Evolutionary conservation across 92 coral and sea anemone species (phyloP), one percentile per base, ranked within the genome.

Genomic region (Palythoa grandis): DNA sequence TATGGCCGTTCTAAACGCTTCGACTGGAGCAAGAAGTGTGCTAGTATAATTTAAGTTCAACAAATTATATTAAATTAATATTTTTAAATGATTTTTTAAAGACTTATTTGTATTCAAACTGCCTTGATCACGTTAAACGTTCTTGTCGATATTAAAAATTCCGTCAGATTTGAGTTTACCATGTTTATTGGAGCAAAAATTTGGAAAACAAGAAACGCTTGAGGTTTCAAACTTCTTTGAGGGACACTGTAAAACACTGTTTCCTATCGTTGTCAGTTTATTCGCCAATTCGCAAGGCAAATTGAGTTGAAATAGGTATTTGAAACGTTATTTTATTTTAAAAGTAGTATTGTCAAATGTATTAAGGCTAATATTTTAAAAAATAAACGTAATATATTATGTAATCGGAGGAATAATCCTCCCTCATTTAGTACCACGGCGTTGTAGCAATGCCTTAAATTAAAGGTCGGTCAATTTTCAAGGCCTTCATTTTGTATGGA

Each of bases 401-500:
- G 16, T 53, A 22, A 57, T 23, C 6, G 11, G 82, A 24, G 43
- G 69, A 14, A 24, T 54, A 17, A 11, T 58, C 73, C 56, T 68
- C 74, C 39, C 12, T 23, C 47, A 3, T 53, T 57, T 19, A 29
- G 25, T 25, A 29, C 24, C 47, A 13, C 74, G 40, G 74, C 74
- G 23, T 80, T 80, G 74, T 39, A 80, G 20, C 54, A 58, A 37
- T 38, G 72, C 83, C 19, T 78, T 60, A 14, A 77, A 56, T 56
- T 48, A 57, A 78, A 16, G 83, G 56, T 47, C 38, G 15, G 58
- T 14, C 10, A 52, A 11, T 24, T 76, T 43, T 40, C 3, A 80
- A 65, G 72, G 74, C 85, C 61, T 43, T 22, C 47, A 80, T 22
- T 80, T 80, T 80, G 22, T 80, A 66, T 80, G 73, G 20, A 80